These are phyloP conservation scores for Sarcophaga caerulescens DNA, from an alignment of 2,888 invertebrate species.

Conservation along the genomic window DNA sequence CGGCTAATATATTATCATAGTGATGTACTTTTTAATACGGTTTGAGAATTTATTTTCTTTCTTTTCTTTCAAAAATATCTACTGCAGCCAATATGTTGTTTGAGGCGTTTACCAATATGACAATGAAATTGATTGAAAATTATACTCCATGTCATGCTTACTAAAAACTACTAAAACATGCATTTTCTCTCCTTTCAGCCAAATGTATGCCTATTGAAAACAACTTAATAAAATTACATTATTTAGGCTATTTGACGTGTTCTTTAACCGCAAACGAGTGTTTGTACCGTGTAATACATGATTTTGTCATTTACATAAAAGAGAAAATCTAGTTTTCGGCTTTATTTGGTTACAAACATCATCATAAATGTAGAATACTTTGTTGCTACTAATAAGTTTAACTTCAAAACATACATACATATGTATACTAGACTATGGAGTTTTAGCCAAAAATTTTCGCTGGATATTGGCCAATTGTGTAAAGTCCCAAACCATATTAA, in stretches of 20 bases:
- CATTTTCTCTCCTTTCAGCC: too few relatives aligned
- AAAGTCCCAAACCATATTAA: conserved; percentile 20
- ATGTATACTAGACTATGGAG: not conserved
- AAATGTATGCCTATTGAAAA: not conserved
- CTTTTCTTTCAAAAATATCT: not conserved
- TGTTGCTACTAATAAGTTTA: not conserved
- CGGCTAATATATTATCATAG: too few relatives aligned
- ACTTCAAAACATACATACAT: not conserved
- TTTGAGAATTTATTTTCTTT: not conserved
- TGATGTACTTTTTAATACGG: too few relatives aligned
- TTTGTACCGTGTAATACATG: not conserved
- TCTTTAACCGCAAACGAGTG: not conserved
- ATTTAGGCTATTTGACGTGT: not conserved
- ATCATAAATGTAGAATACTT: not conserved
- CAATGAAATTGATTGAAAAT: not conserved
- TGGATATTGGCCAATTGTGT: conserved; percentile 46
- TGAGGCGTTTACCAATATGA: not conserved
- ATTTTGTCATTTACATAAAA: conserved; percentile 1
- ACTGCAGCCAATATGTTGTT: not conserved
- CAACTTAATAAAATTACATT: not conserved
- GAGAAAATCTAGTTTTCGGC: not conserved
- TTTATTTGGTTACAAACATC: not conserved
- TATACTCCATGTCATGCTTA: not conserved
- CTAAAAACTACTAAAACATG: not conserved
- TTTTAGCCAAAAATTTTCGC: conserved; percentile 27